These are phyloP conservation scores for Cephus pygmeus DNA, from an alignment of 2,888 invertebrate genomes.

Conservation along the genomic window DNA sequence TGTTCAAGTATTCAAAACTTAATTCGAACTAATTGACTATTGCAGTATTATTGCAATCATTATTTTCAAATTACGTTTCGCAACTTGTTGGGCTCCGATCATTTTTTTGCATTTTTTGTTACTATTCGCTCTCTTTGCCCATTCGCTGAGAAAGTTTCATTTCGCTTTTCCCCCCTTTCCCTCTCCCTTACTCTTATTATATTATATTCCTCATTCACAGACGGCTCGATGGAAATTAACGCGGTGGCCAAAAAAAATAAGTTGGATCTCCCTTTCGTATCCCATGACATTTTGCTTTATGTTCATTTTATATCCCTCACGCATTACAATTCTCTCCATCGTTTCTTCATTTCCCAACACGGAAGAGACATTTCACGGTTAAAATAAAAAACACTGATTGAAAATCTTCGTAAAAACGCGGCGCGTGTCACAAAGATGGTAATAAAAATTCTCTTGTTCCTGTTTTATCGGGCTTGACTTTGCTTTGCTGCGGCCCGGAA, in stretches of 20 bases:
- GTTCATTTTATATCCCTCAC: neutral
- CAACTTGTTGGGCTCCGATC: slow-evolving; percentile 10
- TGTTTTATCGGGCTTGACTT: slow-evolving; percentile 12
- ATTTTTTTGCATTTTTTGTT: neutral
- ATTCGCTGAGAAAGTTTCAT: neutral
- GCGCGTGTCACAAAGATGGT: slow-evolving; percentile 12
- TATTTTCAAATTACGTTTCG: slow-evolving; percentile 9
- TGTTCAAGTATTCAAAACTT: slow-evolving; percentile 22
- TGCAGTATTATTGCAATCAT: slow-evolving; percentile 25
- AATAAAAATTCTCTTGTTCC: neutral
- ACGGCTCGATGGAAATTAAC: neutral
- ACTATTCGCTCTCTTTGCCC: neutral
- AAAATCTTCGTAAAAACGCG: slow-evolving; percentile 11
- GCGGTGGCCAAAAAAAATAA: neutral
- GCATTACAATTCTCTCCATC: neutral
- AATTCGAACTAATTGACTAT: slow-evolving; percentile 40
- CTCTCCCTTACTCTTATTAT: neutral
- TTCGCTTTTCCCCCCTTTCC: neutral
- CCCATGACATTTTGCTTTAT: neutral
- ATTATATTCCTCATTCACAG: neutral
- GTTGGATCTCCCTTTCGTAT: neutral
- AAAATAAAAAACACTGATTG: neutral
- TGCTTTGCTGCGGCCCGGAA: slow-evolving; percentile 8
- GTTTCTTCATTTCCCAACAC: neutral
- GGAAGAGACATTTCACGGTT: neutral